Evolutionary conservation across 64 coral and sea anemone species (phyloP), one percentile per base, ranked within the genome.

Genomic region (Acropora tenuis): DNA sequence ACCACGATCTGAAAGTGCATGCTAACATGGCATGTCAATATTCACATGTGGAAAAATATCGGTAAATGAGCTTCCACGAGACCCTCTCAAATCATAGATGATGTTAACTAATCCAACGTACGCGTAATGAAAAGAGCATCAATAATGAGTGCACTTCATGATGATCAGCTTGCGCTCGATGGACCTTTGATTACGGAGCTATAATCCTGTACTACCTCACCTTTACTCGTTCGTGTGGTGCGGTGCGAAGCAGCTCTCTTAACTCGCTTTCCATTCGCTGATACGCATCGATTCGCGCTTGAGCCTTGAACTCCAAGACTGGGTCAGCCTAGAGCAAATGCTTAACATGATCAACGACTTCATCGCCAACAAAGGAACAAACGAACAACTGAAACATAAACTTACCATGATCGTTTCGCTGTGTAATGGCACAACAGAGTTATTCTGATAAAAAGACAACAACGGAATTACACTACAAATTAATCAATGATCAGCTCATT

Each of bases 251-350:
- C 15, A 93, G 69, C 42, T 18, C 46, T 55, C 58, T 12, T n/a
- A 93, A 47, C 76, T 93, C 91, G 8, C 5, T 10, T 16, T 80
- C 83, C 91, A 93, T 93, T 3, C 91, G 91, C 61, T 93, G 74
- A 60, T 55, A 83, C n/a, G 91, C 91, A 67, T 93, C 91, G 79
- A 30, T 93, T 0, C 91, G 91, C n/a, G 91, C 59, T 6, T 80
- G 11, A 3, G 74, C 72, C 73, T 93, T 93, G 75, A 93, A 93
- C 46, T 81, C 90, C 3, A 66, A 13, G 2, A 85, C 82, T 1
- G 82, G 82, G 45, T 85, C 82, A 17, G 63, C 61, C 63, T 85
- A 71, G 18, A 69, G 17, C 43, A 69, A 69, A 85, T 44, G 68
- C 46, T 3, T 46, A 41, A 66, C 30, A 40, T 46, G 44, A 47